Evolutionary conservation across 2,888 invertebrate species (phyloP), one percentile per base, ranked within the genome.

Genomic region (Xestia rhomboidea): DNA sequence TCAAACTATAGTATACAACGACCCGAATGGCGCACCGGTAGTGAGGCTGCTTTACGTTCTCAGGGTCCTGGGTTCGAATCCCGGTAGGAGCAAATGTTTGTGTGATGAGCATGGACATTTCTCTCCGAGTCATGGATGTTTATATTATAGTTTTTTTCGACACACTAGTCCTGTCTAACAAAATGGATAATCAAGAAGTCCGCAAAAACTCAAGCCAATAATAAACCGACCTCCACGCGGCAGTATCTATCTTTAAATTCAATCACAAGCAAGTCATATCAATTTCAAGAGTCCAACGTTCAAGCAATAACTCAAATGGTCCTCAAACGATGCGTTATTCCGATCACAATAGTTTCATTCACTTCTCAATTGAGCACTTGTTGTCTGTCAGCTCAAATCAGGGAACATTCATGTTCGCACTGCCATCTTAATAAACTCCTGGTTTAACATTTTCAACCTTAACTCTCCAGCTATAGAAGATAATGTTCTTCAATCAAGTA

Each of bases 331-430:
- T 88, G 88, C 87, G 87, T 87, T 89, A 89, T 85, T 84, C 82
- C 78, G 81, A 90, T 91, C 91, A 94, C 92, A 94, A 93, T 93
- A 92, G 91, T 91, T 92, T 91, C 91, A 92, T 93, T 94, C 92
- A 92, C 89, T 88, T 92, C 92, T 94, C 94, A 94, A 94, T 94
- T 94, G 94, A 90, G 86, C 91, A 91, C 91, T 93, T 90, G 91
- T 87, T 85, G 90, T 89, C 88, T 90, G 92, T 93, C 92, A 89
- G 88, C 85, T 89, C 85, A 87, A 93, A 93, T 93, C 92, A 91
- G 87, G 87, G 90, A 90, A 87, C 89, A 90, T 91, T 91, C 89
- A 90, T 86, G 88, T 83, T 76, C 83, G 81, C 79, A 64, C 63
- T 76, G 68, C 68, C 67, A 81, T 81, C 83, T 80, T 70, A 77